Evolutionary conservation across 2,113 vertebrate genomes (phyloP), one percentile per base, ranked within the genome.

Genomic region (Turdus rufiventris): DNA sequence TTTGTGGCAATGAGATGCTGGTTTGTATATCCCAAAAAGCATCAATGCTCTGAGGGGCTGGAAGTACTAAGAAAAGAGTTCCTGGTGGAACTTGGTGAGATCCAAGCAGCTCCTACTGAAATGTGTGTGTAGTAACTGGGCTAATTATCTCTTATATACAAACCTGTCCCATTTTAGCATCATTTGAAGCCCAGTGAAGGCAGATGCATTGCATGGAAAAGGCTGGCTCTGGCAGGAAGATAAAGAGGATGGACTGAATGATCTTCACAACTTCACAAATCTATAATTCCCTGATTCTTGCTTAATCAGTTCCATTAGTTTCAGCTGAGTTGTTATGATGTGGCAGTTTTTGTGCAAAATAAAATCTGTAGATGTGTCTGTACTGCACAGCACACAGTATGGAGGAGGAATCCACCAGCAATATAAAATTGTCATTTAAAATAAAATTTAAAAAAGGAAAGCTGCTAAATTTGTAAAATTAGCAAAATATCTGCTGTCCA

Each of bases 101-200:
- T 38, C 38, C 18, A 20, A 50, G 31, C 19, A 21, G 9, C 33
- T 47, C 50, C 36, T 6, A 0, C n/a, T 43, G 36, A 76, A 80
- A 75, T 0, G 0, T 19, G 18, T 9, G 18, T 31, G 10, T 17
- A 60, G 40, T 13, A 34, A 12, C 24, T 60, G 33, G 6, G 8
- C 1, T 79, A 12, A 51, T 72, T 72, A 10, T 9, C 17, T 91
- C 2, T 63, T 25, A 14, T 10, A 4, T 9, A 4, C 5, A 21
- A 57, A 80, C 4, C 14, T 43, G 4, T 14, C 12, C 23, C 5
- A 31, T 57, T 83, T 65, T 36, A 82, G 20, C 34, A 21, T n/a
- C 38, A 31, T 78, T 82, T 56, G 66, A 82, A 82, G 48, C 33
- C 62, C 4, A 58, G 33, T 18, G 61, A 86, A 93, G 70, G 21